Base-by-base conservation (phyloP, 92 coral and sea anemone genomes). In the Phenganax marumi region DNA sequence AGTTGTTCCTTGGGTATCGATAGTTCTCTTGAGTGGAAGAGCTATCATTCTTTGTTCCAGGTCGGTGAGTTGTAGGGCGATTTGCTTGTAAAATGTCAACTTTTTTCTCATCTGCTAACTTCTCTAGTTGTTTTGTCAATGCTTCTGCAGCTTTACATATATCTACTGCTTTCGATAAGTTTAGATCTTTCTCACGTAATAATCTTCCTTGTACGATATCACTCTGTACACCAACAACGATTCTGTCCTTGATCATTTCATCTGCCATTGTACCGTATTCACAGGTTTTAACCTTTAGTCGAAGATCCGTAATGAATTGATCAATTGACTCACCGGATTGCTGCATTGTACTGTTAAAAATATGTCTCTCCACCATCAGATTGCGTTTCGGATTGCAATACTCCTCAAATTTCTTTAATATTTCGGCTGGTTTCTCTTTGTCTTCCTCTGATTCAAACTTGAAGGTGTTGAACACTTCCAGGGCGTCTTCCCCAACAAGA, bases 401-500 rank as follows among this genome's bases (percentile, higher is more conserved):
- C 56, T 48, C 77, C 7, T 48, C 56, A 17, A 72, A 72, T 6
- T 72, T 72, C 58, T 72, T 50, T 13, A 74, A 21, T n/a, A 74
- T 74, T 74, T 74, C 64, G 13, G 17, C 12, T n/a, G n/a, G n/a
- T n/a, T n/a, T n/a, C n/a, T n/a, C n/a, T n/a, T n/a, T n/a, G n/a
- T n/a, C n/a, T n/a, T 51, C 19, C 3, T 74, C 53, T 74, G 47
- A 57, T 54, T 12, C 80, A 23, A 53, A 75, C 52, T 53, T 66
- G 33, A 75, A 56, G 3, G 80, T 75, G 80, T 75, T 75, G 68
- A 53, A 54, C 48, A 75, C 52, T 53, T 75, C 80, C 23, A 75
- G 66, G 7, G 68, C 80, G 46, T 73, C 80, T 75, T 75, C 52
- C 3, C 80, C 80, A 54, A 75, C n/a, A n/a, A n/a, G n/a, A n/a